A percentile compares a stretch with the other conserved stretches of the same genome.
Conservation (phyloP, 2,797 vertebrate genomes). For the Sebastes dallii region DNA sequence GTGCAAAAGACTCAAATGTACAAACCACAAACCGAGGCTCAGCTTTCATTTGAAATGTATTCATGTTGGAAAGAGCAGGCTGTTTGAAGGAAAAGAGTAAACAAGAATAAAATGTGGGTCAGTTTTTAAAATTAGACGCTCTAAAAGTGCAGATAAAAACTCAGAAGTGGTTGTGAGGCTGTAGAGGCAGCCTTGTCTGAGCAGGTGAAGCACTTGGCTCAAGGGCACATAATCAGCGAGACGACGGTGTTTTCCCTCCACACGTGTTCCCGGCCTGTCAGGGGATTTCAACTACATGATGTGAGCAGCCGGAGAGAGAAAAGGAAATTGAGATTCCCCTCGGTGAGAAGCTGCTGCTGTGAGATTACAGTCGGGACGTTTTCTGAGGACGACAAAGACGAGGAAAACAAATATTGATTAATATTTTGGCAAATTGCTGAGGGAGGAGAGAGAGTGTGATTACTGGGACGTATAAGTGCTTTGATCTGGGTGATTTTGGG, state of each 20-base stretch:
- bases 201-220: not conserved
- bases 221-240: not conserved
- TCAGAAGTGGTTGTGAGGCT: too few species aligned
- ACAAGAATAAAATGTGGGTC: not conserved
- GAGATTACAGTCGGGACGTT: constrained; percentile 21
- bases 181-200: not conserved
- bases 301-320: not conserved
- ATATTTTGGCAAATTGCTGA: constrained; percentile 6
- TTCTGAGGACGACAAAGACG: not conserved
- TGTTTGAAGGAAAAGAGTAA: not conserved
- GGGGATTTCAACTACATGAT: not conserved
- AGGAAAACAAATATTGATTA: not conserved
- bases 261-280: not conserved
- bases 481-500: constrained; percentile 29
- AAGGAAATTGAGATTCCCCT: not conserved
- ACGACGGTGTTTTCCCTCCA: not conserved
- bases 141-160: not conserved
- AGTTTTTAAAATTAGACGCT: not conserved
- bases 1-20: not conserved
- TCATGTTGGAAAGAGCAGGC: too few species aligned
- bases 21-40: not conserved
- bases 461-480: not conserved
- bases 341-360: constrained; percentile 15
- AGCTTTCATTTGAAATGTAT: too few species aligned
- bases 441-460: not conserved